Conservation (phyloP, 2,113 vertebrate genomes). For the Panthera uncia region DNA sequence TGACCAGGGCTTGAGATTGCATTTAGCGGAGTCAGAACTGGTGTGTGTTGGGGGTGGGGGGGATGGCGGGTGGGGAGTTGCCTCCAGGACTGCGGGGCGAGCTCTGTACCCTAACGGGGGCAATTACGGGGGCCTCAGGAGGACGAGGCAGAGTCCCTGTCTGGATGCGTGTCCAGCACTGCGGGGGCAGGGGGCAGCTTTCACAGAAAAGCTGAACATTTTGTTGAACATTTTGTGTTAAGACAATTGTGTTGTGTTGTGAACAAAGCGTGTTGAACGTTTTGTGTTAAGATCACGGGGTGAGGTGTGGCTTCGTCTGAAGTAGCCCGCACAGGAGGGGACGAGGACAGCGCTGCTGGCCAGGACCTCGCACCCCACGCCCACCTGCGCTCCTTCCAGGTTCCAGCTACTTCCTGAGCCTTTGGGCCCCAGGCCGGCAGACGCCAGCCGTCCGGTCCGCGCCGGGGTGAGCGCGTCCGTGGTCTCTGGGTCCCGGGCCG, state of each 20-base stretch:
- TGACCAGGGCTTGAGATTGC: background rate
- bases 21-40: background rate
- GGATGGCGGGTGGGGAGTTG: no score
- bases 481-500: background rate
- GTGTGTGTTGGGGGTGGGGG: no score
- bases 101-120: fast-evolving
- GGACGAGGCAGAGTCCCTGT: background rate
- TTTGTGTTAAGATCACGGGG: background rate
- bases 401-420: no score
- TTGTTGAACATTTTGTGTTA: no score
- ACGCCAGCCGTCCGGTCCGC: fast-evolving
- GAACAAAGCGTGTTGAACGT: background rate
- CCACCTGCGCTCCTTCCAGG: background rate
- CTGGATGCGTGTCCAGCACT: no score
- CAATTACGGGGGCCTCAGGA: no score
- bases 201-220: background rate
- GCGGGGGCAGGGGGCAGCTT: background rate
- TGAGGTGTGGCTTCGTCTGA: background rate
- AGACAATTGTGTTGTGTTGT: no score
- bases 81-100: no score
- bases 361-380: background rate
- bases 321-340: background rate
- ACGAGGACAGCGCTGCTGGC: background rate
- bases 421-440: background rate
- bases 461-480: background rate